Evolutionary conservation across 2,888 invertebrate species (phyloP), one percentile per base, ranked within the genome.

Genomic region (Meganola albula): DNA sequence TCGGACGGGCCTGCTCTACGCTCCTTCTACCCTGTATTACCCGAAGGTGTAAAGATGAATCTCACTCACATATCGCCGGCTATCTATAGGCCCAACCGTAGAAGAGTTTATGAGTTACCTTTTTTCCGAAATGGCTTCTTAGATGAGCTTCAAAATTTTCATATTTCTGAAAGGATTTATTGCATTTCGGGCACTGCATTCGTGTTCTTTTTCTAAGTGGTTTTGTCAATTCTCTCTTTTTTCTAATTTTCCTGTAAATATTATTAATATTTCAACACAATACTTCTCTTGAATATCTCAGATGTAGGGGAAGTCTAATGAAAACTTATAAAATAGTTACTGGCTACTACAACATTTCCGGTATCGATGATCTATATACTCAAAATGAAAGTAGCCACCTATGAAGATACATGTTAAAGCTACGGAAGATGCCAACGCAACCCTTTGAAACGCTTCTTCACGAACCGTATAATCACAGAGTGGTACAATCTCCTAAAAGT

Each of bases 121-220:
- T 82, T 64, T 82, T 80, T 13, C 87, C 87, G 62, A 86, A 87
- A 61, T 87, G 87, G 46, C 65, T 75, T 50, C 87, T 67, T 76
- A 87, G 71, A 30, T 87, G 87, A 0, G 82, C 87, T 62, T 87
- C 87, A 43, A 87, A 74, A 34, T 83, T 86, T 39, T 85, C 86
- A 48, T 87, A 87, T 43, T 85, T 87, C 36, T 79, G 78, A 40
- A 87, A 87, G 30, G 73, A 72, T 52, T 76, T 83, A 8, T 78
- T 77, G 45, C 87, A 87, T 53, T 82, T 86, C 14, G 76, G 74
- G 41, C 87, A 87, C 56, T 85, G 83, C 71, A 86, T 76, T 43
- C 76, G 60, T 2, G 52, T 59, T 58, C 68, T 52, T 51, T 70
- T 63, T 48, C 68, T 59, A 33, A 64, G 30, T 16, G 48, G 43